Evolutionary conservation across 92 coral and sea anemone species (phyloP).

Genomic region (Phenganax stokvisi): DNA sequence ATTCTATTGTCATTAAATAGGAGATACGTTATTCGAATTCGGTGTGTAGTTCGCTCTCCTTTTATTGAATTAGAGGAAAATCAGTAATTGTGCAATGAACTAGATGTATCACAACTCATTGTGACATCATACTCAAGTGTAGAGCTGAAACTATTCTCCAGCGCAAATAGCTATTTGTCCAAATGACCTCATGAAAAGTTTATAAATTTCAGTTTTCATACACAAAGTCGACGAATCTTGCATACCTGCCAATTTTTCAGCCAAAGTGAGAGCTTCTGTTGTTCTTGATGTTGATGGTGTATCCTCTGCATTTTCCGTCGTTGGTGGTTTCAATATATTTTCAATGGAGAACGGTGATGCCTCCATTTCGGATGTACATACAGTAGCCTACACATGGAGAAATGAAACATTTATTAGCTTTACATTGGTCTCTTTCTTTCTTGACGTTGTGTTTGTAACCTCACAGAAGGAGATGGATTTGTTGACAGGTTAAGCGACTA

Average conservation of each 20-base stretch:
- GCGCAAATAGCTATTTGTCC: too few species aligned
- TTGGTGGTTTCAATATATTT: constrained; percentile 88
- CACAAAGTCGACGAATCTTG: not conserved
- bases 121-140: too few species aligned
- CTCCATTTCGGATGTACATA: constrained; percentile 52
- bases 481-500: constrained; percentile 41
- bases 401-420: not conserved
- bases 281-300: constrained; percentile 59
- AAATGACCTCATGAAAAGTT: not conserved
- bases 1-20: too few species aligned
- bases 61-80: too few species aligned
- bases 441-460: constrained; percentile 29
- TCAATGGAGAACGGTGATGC: constrained; percentile 87
- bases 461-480: constrained; percentile 38
- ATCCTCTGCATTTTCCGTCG: constrained; percentile 61
- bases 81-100: too few species aligned
- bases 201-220: not conserved
- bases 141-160: too few species aligned
- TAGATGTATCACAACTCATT: too few species aligned
- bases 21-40: not conserved
- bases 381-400: too few species aligned
- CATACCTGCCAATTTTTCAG: constrained; percentile 89
- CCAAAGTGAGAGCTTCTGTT: constrained; percentile 75
- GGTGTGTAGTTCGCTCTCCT: not conserved
- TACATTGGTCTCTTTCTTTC: constrained; percentile 5